phyloP scores from a whole-genome alignment of 2,888 invertebrate genomes.

The Torymus tubicola region DNA sequence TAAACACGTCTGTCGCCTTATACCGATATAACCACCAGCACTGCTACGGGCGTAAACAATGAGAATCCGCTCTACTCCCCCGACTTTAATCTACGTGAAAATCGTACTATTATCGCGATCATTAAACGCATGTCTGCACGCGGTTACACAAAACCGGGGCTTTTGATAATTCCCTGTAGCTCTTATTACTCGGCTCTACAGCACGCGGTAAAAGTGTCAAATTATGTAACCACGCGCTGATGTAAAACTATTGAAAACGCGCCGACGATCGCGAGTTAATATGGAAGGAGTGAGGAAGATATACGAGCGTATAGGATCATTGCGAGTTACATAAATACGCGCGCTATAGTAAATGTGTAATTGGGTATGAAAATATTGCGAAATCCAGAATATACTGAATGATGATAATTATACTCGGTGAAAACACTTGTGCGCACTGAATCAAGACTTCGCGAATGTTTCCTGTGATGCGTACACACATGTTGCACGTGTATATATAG shows the following conservation, averaged over 20 bases:
- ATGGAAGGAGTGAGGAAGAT: not conserved
- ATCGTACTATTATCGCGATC: conserved; percentile 29
- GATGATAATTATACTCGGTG: not conserved
- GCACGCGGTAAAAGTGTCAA: conserved; percentile 28
- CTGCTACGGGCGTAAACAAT: conserved; percentile 22
- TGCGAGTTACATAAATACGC: conserved; percentile 12
- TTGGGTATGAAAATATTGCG: conserved; percentile 6
- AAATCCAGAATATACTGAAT: not conserved
- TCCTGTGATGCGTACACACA: no score
- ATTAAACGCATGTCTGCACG: no score
- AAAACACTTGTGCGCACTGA: not conserved
- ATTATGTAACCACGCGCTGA: conserved; percentile 19
- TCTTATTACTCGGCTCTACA: not conserved
- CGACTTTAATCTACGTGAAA: conserved; percentile 18
- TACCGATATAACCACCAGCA: conserved; percentile 17
- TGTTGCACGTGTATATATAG: no score
- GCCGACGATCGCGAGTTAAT: not conserved
- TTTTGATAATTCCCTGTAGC: no score
- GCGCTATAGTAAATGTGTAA: conserved; percentile 1
- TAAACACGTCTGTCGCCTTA: no score
- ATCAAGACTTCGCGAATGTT: no score
- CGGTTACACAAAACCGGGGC: no score
- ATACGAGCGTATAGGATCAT: no score
- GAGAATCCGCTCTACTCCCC: not conserved
- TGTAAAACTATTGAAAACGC: conserved; percentile 21